Base-by-base conservation (phyloP, 2,888 invertebrate species). In the Mythimna lalbum region DNA sequence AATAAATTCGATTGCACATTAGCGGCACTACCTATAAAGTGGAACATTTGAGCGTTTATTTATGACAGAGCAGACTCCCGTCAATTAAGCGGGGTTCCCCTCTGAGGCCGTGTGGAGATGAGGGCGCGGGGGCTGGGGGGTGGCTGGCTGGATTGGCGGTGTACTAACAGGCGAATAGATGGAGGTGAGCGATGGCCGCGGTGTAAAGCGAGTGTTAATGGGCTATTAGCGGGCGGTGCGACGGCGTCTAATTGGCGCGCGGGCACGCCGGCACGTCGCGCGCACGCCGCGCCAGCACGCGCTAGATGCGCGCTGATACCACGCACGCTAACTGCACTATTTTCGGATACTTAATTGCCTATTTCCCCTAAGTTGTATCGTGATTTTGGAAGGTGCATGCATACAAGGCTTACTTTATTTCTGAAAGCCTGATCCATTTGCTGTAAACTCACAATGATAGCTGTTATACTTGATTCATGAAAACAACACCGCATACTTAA, bases 181-280 rank as follows among this genome's bases (percentile, higher is more conserved):
- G 90, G 88, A 87, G 87, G 90, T 89, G 87, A 89, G 88, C 90
- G 91, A 93, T 92, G 91, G 88, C 87, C 87, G 88, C 80, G 79
- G 88, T 90, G 92, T 91, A 90, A 90, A 90, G 89, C 92, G 92
- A 92, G 95, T 94, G 95, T 94, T 94, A 95, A 95, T 94, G 91
- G 94, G 82, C 93, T 90, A 94, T 95, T 95, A 94, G 94, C 88
- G 85, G 88, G 88, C 88, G 88, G 89, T 89, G 90, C 87, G 82
- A 87, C 85, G 79, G 86, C 88, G 87, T 92, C 89, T 94, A 94
- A 94, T 94, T 94, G 94, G 93, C 91, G 87, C 85, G 88, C 89
- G 83, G 69, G 87, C 91, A 85, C 87, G 89, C 86, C 80, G 76
- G 89, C 89, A 86, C 86, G 88, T 80, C 79, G 85, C 85, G 83